A percentile compares a stretch with the other conserved stretches of the same genome.
Conservation (phyloP, 1,140 invertebrate genomes). For the Coelopa frigida region DNA sequence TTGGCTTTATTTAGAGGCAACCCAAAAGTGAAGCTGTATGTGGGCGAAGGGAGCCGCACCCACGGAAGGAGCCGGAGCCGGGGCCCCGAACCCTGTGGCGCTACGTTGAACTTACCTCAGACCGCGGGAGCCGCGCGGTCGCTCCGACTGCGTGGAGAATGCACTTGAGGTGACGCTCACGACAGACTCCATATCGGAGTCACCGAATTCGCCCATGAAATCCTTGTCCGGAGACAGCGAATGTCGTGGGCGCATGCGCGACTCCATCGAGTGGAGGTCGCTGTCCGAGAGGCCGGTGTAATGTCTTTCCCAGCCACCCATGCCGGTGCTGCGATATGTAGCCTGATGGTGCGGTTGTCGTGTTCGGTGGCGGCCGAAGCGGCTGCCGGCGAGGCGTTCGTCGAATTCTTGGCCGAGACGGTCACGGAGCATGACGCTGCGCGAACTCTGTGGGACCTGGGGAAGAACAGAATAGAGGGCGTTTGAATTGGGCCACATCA, state of each 20-base stretch:
- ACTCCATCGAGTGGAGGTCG: constrained; percentile 57
- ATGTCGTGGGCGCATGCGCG: constrained; percentile 49
- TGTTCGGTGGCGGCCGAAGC: constrained; percentile 61
- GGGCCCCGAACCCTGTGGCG: background rate
- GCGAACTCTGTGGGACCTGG: constrained; percentile 41
- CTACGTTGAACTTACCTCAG: constrained; percentile 58
- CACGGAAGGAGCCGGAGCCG: background rate
- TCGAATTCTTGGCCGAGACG: constrained; percentile 74
- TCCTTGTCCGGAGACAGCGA: constrained; percentile 63
- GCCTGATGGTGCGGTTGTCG: constrained; percentile 52
- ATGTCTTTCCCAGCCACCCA: constrained; percentile 65
- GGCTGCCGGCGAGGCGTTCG: constrained; percentile 56
- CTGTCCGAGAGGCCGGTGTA: constrained; percentile 76
- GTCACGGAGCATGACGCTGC: constrained; percentile 56
- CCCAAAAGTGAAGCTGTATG: constrained; percentile 9
- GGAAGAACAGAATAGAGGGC: background rate
- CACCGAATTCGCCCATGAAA: constrained; percentile 61
- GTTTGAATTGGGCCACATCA: too few relatives aligned
- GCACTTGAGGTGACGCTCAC: constrained; percentile 81
- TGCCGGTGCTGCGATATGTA: constrained; percentile 62
- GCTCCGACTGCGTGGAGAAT: constrained; percentile 85
- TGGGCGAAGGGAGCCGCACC: constrained; percentile 5
- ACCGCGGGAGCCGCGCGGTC: constrained; percentile 65
- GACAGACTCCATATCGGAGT: constrained; percentile 85
- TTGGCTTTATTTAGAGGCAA: constrained; percentile 4